A percentile compares a stretch with the other conserved stretches of the same genome.
phyloP scores from a whole-genome alignment of 1,140 invertebrate genomes.

The Drosophila hydei region DNA sequence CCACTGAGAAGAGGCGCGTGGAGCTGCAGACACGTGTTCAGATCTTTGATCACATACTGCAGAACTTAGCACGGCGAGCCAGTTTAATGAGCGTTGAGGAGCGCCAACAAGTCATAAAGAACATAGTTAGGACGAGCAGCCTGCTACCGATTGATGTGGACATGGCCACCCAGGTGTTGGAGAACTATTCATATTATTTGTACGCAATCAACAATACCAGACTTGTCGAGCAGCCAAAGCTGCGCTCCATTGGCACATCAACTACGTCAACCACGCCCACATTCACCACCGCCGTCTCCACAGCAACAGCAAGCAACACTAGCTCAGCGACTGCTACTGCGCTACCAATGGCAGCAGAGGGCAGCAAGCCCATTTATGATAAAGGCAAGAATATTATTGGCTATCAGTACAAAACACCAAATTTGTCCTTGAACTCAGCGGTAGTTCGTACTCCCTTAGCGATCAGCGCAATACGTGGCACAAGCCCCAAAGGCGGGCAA shows the following conservation, averaged over 20 bases:
- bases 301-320: background rate
- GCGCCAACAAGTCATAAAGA: slow-evolving; percentile 58
- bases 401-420: slow-evolving; percentile 35
- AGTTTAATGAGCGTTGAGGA: slow-evolving; percentile 38
- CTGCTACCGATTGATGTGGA: slow-evolving; percentile 55
- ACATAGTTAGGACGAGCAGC: slow-evolving; percentile 52
- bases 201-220: slow-evolving; percentile 28
- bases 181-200: slow-evolving; percentile 56
- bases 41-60: slow-evolving; percentile 54
- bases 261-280: background rate
- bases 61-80: slow-evolving; percentile 38
- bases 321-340: slow-evolving; percentile 3
- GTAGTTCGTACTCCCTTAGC: no score
- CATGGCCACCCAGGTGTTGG: slow-evolving; percentile 65
- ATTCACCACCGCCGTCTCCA: background rate
- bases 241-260: background rate
- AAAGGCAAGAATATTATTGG: slow-evolving; percentile 55
- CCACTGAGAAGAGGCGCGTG: slow-evolving; percentile 45
- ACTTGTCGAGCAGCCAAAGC: background rate
- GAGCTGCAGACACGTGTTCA: slow-evolving; percentile 58
- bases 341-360: background rate
- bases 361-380: slow-evolving; percentile 48
- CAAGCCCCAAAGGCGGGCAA: background rate
- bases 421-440: background rate
- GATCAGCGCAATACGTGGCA: no score